phyloP scores from a whole-genome alignment of 2,797 vertebrate genomes.

The Holocentrus rufus region DNA sequence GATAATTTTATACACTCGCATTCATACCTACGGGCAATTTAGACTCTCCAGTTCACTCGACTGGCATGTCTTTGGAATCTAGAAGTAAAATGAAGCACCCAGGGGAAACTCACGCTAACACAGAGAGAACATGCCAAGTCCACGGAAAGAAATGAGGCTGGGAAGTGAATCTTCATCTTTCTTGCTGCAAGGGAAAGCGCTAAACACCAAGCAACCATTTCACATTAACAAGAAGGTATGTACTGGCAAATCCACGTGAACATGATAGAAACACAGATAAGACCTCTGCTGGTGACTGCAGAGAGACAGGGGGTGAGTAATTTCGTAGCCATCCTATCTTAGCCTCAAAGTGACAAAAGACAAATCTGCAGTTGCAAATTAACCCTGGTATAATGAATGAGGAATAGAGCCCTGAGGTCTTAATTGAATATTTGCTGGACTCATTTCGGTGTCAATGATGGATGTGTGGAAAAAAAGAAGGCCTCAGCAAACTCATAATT shows the following conservation, averaged over 20 bases:
- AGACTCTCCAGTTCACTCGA: too few species aligned
- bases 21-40: background rate
- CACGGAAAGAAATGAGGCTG: too few species aligned
- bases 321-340: slow-evolving; percentile 72
- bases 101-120: too few species aligned
- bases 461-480: slow-evolving; percentile 70
- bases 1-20: background rate
- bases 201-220: background rate
- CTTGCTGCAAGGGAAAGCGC: too few species aligned
- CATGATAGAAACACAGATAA: slow-evolving; percentile 30
- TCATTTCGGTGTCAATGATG: slow-evolving; percentile 79
- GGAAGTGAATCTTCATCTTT: too few species aligned
- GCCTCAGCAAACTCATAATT: slow-evolving; percentile 77
- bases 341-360: slow-evolving; percentile 82
- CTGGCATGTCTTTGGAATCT: too few species aligned
- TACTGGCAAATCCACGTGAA: too few species aligned
- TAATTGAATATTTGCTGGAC: slow-evolving; percentile 78
- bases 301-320: slow-evolving; percentile 63
- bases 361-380: slow-evolving; percentile 82
- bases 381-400: slow-evolving; percentile 81
- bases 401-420: slow-evolving; percentile 74
- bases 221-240: slow-evolving; percentile 5
- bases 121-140: too few species aligned
- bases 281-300: slow-evolving; percentile 36
- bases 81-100: too few species aligned